Percentiles rank a stretch among this genome's conserved stretches.
These are phyloP conservation scores for Nephila pilipes DNA, from an alignment of 1,140 invertebrate species.

Conservation along the genomic window DNA sequence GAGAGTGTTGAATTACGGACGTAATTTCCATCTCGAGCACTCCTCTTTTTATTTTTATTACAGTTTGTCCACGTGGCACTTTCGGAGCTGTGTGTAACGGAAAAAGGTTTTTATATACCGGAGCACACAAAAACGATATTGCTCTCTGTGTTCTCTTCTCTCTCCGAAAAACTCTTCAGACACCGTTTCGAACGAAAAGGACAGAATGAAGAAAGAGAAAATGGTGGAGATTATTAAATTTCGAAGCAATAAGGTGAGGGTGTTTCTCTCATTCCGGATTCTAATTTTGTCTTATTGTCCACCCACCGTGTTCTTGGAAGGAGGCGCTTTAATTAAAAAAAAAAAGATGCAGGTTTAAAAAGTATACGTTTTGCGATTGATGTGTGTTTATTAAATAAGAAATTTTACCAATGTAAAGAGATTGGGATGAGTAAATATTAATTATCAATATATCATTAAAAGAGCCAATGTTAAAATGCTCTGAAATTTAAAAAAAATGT, in stretches of 20 bases:
- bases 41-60: slow-evolving; percentile 31
- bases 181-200: not conserved
- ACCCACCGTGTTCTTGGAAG: not conserved
- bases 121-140: not conserved
- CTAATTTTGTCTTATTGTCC: not conserved
- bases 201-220: not conserved
- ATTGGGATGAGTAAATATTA: no score
- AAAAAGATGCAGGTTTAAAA: not conserved
- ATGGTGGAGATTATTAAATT: slow-evolving; percentile 39
- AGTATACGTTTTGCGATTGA: no score
- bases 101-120: not conserved
- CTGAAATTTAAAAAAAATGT: no score
- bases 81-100: not conserved
- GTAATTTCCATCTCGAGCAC: slow-evolving; percentile 39
- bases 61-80: slow-evolving; percentile 31
- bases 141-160: not conserved
- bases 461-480: no score
- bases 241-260: not conserved
- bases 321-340: not conserved
- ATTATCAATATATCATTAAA: no score
- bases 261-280: slow-evolving; percentile 9
- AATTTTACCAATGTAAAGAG: no score
- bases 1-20: slow-evolving; percentile 54
- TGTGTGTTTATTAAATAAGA: not conserved
- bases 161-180: no score